phyloP scores from a whole-genome alignment of 1,140 invertebrate genomes.

The Drosophila lacteicornis region DNA sequence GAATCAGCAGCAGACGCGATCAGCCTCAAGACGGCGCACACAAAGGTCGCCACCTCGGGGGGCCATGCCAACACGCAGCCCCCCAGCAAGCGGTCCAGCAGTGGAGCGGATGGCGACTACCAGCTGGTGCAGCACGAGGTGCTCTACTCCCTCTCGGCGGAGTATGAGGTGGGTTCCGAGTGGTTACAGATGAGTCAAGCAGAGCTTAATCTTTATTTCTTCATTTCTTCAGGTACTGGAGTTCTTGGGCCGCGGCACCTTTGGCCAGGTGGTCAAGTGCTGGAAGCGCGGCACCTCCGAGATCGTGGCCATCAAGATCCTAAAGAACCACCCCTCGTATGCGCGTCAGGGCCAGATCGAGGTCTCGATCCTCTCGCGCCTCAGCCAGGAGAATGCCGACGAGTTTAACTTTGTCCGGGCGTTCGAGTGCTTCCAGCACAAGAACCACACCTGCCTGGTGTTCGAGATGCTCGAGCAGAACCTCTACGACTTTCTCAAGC shows the following conservation, averaged over 20 bases:
- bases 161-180: slow-evolving; percentile 90
- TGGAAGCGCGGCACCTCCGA: slow-evolving; percentile 99
- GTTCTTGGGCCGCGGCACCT: slow-evolving; percentile 99
- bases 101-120: slow-evolving; percentile 97
- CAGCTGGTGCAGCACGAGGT: slow-evolving; percentile 99
- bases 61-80: slow-evolving; percentile 84
- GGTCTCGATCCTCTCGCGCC: slow-evolving; percentile 97
- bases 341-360: slow-evolving; percentile 99
- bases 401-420: slow-evolving; percentile 99
- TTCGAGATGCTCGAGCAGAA: slow-evolving; percentile 99
- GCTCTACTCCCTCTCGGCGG: slow-evolving; percentile 95
- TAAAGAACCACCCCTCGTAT: slow-evolving; percentile 99
- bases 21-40: slow-evolving; percentile 84
- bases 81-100: slow-evolving; percentile 87
- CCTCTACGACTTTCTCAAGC: slow-evolving; percentile 99
- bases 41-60: slow-evolving; percentile 85
- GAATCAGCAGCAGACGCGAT: slow-evolving; percentile 38
- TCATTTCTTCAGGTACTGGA: slow-evolving; percentile 91
- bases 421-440: slow-evolving; percentile 99
- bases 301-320: slow-evolving; percentile 99
- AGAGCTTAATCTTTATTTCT: neutral
- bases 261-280: slow-evolving; percentile 99
- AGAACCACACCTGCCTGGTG: slow-evolving; percentile 99
- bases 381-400: slow-evolving; percentile 99
- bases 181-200: too few relatives aligned